Conservation (phyloP, 2,113 vertebrate genomes). For the Pitta sordida region DNA sequence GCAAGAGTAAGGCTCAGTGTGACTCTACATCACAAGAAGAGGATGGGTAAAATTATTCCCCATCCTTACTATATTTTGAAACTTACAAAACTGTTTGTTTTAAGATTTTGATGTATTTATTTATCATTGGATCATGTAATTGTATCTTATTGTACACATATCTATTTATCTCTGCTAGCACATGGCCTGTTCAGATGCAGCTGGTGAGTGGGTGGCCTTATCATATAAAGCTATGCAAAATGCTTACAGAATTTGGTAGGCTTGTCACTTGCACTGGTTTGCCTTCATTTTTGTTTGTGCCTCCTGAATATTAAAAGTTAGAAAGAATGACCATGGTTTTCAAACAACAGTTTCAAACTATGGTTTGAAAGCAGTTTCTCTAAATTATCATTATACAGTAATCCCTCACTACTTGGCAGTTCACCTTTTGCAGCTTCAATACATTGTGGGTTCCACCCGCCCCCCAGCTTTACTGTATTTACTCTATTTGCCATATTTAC, state of each 20-base stretch:
- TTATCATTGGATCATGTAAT: background rate
- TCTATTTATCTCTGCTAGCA: conserved; percentile 18
- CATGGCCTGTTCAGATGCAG: conserved; percentile 35
- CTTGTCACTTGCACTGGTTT: background rate
- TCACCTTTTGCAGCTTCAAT: too few species aligned
- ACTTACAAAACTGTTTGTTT: background rate
- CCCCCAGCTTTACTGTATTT: too few species aligned
- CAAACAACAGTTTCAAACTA: background rate
- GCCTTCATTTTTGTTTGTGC: background rate
- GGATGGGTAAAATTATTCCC: background rate
- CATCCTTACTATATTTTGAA: background rate
- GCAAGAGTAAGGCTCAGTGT: background rate
- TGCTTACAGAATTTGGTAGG: background rate
- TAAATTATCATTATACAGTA: background rate
- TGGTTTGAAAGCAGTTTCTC: background rate
- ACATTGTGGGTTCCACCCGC: too few species aligned
- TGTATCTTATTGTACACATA: background rate
- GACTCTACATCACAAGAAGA: background rate
- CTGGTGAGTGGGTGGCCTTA: conserved; percentile 56
- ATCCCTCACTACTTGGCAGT: too few species aligned
- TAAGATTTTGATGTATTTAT: background rate
- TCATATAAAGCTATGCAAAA: background rate
- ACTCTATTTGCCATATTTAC: too few species aligned
- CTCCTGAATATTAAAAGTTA: background rate
- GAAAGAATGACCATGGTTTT: background rate